phyloP scores from a whole-genome alignment of 2,797 vertebrate species.

The Euthynnus affinis region DNA sequence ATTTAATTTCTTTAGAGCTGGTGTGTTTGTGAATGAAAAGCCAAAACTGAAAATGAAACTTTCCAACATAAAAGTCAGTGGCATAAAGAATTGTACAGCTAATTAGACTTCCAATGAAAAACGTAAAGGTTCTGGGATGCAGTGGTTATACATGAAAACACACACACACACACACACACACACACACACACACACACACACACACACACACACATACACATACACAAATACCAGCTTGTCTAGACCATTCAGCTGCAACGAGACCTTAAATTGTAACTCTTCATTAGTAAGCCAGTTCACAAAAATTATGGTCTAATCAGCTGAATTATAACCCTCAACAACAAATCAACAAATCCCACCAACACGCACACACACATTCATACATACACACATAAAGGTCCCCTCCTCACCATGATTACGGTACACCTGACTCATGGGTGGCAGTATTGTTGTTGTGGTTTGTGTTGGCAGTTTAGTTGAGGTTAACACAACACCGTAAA shows the following conservation, averaged over 20 bases:
- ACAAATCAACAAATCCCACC: background rate
- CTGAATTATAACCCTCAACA: slow-evolving; percentile 14
- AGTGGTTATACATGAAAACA: too few relatives aligned
- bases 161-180: too few relatives aligned
- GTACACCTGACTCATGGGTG: slow-evolving; percentile 63
- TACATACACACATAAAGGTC: background rate
- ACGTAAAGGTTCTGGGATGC: background rate
- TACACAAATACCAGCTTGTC: background rate
- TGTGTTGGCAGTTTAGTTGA: slow-evolving; percentile 44
- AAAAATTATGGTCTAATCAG: slow-evolving; percentile 37
- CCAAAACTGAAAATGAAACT: background rate
- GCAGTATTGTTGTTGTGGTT: slow-evolving; percentile 56
- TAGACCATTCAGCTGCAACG: slow-evolving; percentile 23
- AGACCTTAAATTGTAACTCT: slow-evolving; percentile 37
- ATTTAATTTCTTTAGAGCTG: background rate
- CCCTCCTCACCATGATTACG: slow-evolving; percentile 11
- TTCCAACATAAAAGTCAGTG: background rate
- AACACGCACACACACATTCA: slow-evolving; percentile 5
- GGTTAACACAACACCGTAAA: slow-evolving; percentile 79
- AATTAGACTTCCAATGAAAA: slow-evolving; percentile 3
- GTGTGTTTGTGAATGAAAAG: background rate
- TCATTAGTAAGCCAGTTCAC: slow-evolving; percentile 26
- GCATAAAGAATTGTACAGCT: background rate
- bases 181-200: background rate
- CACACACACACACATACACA: background rate